A percentile compares a stretch with the other conserved stretches of the same genome.
Conservation (phyloP, 2,113 vertebrate species). For the Dasypus novemcinctus region DNA sequence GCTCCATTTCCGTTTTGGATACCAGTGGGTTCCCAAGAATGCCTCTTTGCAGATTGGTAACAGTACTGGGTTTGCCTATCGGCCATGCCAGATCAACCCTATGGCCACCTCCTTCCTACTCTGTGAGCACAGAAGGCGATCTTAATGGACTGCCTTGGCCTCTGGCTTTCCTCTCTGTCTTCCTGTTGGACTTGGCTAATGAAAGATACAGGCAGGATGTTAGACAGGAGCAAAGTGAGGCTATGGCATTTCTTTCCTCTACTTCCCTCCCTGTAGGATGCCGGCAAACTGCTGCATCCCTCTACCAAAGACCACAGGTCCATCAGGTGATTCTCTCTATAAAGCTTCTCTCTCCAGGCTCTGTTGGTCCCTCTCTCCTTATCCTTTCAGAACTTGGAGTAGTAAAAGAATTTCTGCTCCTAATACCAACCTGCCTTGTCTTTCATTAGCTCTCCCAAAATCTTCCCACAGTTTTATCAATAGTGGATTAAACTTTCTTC, state of each 20-base stretch:
- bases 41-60: background rate
- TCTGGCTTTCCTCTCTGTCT: background rate
- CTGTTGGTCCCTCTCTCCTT: background rate
- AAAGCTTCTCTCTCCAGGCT: background rate
- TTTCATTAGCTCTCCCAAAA: background rate
- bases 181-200: background rate
- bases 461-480: background rate
- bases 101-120: background rate
- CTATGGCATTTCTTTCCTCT: too few relatives aligned
- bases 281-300: background rate
- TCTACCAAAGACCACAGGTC: background rate
- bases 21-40: background rate
- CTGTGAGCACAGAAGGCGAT: background rate
- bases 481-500: background rate
- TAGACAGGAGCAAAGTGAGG: background rate
- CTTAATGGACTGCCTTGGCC: background rate
- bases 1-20: background rate
- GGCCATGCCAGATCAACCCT: background rate
- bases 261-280: background rate
- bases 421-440: background rate
- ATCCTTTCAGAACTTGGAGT: background rate
- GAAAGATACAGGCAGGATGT: background rate
- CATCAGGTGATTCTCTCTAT: background rate
- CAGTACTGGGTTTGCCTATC: fast-evolving
- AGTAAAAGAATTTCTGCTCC: background rate